These are phyloP conservation scores for Ormyrus nitidulus DNA, from an alignment of 2,888 invertebrate species.

Conservation along the genomic window DNA sequence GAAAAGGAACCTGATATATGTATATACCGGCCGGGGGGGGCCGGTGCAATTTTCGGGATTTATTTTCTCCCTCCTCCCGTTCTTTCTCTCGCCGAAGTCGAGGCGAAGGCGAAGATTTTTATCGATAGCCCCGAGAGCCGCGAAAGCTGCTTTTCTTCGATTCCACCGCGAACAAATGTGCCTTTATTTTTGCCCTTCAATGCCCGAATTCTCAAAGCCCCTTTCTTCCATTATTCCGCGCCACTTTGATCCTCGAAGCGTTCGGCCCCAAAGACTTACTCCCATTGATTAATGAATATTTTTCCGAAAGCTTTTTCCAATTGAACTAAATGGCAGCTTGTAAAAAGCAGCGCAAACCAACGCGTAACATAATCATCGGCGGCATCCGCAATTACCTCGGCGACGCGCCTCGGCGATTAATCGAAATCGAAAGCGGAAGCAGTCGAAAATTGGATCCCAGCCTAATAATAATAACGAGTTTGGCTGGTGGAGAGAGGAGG, in stretches of 20 bases:
- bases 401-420: too few species aligned
- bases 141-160: slow-evolving; percentile 14
- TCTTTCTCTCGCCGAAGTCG: background rate
- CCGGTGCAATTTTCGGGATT: slow-evolving; percentile 36
- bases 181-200: slow-evolving; percentile 21
- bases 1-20: background rate
- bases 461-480: slow-evolving; percentile 5
- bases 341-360: too few species aligned
- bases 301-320: too few species aligned
- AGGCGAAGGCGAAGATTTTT: slow-evolving; percentile 1
- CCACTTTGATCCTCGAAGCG: too few species aligned
- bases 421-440: background rate
- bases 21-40: background rate
- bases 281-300: too few species aligned
- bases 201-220: too few species aligned
- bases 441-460: slow-evolving; percentile 20
- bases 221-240: too few species aligned
- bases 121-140: slow-evolving; percentile 14
- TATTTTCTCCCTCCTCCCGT: slow-evolving; percentile 19
- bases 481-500: too few species aligned
- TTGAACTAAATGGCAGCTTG: too few species aligned
- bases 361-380: too few species aligned
- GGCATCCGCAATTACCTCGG: too few species aligned
- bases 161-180: slow-evolving; percentile 17
- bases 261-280: too few species aligned